These are phyloP conservation scores for Esox lucius DNA, from an alignment of 2,797 vertebrate genomes.

Conservation along the genomic window DNA sequence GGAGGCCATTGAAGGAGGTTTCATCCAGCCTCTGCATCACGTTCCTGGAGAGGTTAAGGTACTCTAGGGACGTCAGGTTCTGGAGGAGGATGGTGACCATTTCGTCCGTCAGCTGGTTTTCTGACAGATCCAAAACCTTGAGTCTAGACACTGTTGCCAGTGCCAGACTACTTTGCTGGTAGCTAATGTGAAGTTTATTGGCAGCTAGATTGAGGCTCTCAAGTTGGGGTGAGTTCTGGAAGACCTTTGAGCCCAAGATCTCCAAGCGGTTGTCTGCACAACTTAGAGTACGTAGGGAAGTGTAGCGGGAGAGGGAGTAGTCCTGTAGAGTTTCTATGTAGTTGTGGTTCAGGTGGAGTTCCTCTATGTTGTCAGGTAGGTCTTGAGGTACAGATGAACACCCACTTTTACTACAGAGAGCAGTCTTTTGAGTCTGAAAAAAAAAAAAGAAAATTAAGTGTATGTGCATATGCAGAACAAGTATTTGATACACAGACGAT, in stretches of 20 bases:
- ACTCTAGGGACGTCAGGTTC: slow-evolving; percentile 84
- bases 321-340: slow-evolving; percentile 76
- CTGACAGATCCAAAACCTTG: slow-evolving; percentile 82
- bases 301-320: slow-evolving; percentile 74
- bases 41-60: slow-evolving; percentile 86
- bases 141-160: slow-evolving; percentile 73
- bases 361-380: slow-evolving; percentile 66
- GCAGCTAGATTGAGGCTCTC: slow-evolving; percentile 78
- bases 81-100: slow-evolving; percentile 77
- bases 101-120: slow-evolving; percentile 83
- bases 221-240: slow-evolving; percentile 71
- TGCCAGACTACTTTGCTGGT: slow-evolving; percentile 72
- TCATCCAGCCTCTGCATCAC: slow-evolving; percentile 84
- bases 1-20: slow-evolving; percentile 74
- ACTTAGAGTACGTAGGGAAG: slow-evolving; percentile 75
- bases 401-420: slow-evolving; percentile 72
- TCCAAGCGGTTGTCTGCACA: slow-evolving; percentile 77
- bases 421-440: slow-evolving; percentile 73
- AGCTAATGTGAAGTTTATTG: slow-evolving; percentile 79
- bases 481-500: no score
- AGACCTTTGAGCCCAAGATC: slow-evolving; percentile 66
- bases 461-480: not conserved
- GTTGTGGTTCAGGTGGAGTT: slow-evolving; percentile 86
- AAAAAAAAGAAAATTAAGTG: slow-evolving; percentile 30
- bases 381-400: slow-evolving; percentile 73